Evolutionary conservation across 1,140 invertebrate genomes (phyloP), one percentile per base, ranked within the genome.

Genomic region (Caenorhabditis tropicalis): DNA sequence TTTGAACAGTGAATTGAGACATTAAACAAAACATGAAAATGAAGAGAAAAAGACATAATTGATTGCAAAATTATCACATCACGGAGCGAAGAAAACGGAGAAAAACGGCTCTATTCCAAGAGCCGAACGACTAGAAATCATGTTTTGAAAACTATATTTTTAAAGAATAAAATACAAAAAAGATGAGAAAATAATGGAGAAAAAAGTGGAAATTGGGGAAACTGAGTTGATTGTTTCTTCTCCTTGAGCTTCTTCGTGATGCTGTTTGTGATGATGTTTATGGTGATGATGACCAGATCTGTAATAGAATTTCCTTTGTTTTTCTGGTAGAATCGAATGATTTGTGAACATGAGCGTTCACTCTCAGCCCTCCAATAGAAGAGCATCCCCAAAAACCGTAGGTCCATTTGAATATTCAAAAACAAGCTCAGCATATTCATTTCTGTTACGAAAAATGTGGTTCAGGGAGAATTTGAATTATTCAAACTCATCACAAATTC

Each of bases 151-250:
- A 21, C 10, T 21, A 29, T 6, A 6, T 43, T 43, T 29, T 74
- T 74, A 74, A 24, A 74, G 36, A 12, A 74, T 6, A 43, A 74
- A 74, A 43, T 74, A 74, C 6, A 74, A n/a, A 43, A 74, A 24
- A 12, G 36, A 46, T 4, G 65, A 74, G 29, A 43, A 6, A 6
- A 31, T 15, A 9, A 74, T 2, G 21, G 65, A 74, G 36, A 43
- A 74, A 74, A 74, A 3, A 24, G 36, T 46, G 10, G 65, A 74
- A 43, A 15, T 10, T 43, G 36, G 6, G 65, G 65, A 46, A 74
- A 74, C 36, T 39, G 65, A 43, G n/a, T 74, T 74, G n/a, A 74
- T 74, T 39, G 65, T 12, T 74, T 74, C 65, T 74, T 74, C 65
- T n/a, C n/a, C n/a, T n/a, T 74, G 65, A 12, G 33, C n/a, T 31